Evolutionary conservation across 1,140 invertebrate species (phyloP), one percentile per base, ranked within the genome.

Genomic region (Drosophila azteca): DNA sequence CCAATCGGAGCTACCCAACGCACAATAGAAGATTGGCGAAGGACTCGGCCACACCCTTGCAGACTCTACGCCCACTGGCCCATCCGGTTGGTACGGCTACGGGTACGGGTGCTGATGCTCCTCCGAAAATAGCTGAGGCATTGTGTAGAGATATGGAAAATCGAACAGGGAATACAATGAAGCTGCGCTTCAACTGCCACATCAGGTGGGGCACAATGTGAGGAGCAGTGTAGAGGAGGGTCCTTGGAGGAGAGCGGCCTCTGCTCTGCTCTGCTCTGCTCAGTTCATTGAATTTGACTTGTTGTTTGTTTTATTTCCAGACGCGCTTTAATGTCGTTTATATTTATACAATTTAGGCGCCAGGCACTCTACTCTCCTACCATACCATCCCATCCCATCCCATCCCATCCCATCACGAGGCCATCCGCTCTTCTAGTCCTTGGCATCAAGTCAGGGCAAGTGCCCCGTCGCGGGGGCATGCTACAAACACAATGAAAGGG

Each of bases 121-220:
- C 48, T 31, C 66, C 75, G 29, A 80, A 84, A 84, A 84, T 69
- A 55, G 64, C 68, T 35, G 35, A 45, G 58, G 68, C 53, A 81
- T 82, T 88, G 82, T 85, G 82, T 85, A 88, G 58, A 85, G 82
- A 87, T 87, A 87, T 85, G 82, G 83, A 85, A 85, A 85, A 87
- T 88, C 75, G 78, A 70, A 70, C 67, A 31, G 26, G 20, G 57
- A 64, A 41, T 58, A 87, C 78, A 75, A 79, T 84, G 57, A 68
- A 62, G 80, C 58, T 80, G 77, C 67, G 81, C 72, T 67, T 76
- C 70, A 79, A 84, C 77, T 87, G 78, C 54, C 62, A 58, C 66
- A 68, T 74, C 77, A 68, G 69, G 58, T 68, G 62, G 72, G 66
- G 44, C 67, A 31, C 54, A 20, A 55, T 31, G 17, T 50, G 3